Percentiles rank a stretch among this genome's conserved stretches.
These are phyloP conservation scores for Lagopus muta DNA, from an alignment of 2,113 vertebrate genomes.

Conservation along the genomic window DNA sequence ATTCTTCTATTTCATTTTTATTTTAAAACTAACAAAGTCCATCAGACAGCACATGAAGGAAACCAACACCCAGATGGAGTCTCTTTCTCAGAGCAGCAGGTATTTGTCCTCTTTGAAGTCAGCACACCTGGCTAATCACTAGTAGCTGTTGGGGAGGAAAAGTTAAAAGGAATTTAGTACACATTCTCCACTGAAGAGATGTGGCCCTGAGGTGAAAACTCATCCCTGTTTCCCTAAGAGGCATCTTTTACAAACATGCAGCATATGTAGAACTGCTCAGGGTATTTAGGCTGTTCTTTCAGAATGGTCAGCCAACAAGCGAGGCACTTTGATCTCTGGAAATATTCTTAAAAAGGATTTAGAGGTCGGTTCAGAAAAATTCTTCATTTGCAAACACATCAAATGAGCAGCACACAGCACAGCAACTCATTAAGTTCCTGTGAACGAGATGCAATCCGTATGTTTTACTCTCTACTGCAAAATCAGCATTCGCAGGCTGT, in stretches of 20 bases:
- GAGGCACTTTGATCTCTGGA: neutral
- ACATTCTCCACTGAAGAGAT: fast-evolving
- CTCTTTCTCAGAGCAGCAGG: slow-evolving; percentile 44
- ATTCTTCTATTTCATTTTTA: neutral
- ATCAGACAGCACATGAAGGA: neutral
- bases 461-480: neutral
- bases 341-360: neutral
- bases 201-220: neutral
- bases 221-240: neutral
- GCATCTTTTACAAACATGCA: fast-evolving
- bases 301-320: neutral
- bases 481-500: too few relatives aligned
- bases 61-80: neutral
- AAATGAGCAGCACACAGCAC: fast-evolving
- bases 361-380: neutral
- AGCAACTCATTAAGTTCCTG: neutral
- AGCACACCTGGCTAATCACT: slow-evolving; percentile 78
- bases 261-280: neutral
- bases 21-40: neutral
- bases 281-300: neutral
- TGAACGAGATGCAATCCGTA: neutral
- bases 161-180: neutral
- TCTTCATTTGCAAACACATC: neutral
- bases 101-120: slow-evolving; percentile 80
- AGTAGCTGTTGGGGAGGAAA: slow-evolving; percentile 61